phyloP scores from a whole-genome alignment of 2,113 vertebrate genomes.

The Brevimyrus niger region DNA sequence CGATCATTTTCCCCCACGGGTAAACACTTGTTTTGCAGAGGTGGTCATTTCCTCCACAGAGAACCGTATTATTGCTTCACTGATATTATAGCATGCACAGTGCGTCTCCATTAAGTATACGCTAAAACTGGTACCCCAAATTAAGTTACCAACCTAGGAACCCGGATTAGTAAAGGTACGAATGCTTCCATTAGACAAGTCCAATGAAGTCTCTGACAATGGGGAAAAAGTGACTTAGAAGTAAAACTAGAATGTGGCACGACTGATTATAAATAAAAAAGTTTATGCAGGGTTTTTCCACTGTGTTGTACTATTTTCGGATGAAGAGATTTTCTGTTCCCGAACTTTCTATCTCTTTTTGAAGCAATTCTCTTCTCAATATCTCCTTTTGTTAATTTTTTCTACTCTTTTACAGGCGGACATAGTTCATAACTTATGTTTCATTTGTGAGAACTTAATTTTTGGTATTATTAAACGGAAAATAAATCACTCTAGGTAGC shows the following conservation, averaged over 20 bases:
- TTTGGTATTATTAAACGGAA: conserved; percentile 34
- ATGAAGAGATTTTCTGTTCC: not conserved
- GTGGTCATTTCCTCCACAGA: conserved; percentile 37
- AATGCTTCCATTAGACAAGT: conserved; percentile 27
- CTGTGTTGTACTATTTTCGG: conserved; percentile 33
- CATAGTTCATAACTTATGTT: conserved; percentile 45
- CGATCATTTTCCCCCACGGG: conserved; percentile 57
- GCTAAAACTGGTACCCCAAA: conserved; percentile 56
- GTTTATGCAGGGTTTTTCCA: conserved; percentile 7
- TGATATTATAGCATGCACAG: conserved; percentile 47
- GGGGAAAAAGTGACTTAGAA: conserved; percentile 40
- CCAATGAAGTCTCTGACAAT: conserved; percentile 46
- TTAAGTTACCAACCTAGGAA: conserved; percentile 68
- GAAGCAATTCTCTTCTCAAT: conserved; percentile 29
- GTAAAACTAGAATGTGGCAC: conserved; percentile 25
- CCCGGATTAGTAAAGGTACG: conserved; percentile 59
- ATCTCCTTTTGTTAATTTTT: conserved; percentile 35
- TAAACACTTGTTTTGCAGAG: conserved; percentile 52
- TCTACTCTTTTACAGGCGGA: conserved; percentile 42
- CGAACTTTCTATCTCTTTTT: conserved; percentile 21
- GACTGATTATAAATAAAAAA: not conserved
- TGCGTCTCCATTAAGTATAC: conserved; percentile 62
- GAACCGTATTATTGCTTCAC: conserved; percentile 55
- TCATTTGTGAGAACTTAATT: conserved; percentile 46
- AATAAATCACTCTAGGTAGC: not conserved